Percentiles rank a stretch among this genome's conserved stretches.
Conservation (phyloP, 2,797 vertebrate species). For the Prionace glauca region DNA sequence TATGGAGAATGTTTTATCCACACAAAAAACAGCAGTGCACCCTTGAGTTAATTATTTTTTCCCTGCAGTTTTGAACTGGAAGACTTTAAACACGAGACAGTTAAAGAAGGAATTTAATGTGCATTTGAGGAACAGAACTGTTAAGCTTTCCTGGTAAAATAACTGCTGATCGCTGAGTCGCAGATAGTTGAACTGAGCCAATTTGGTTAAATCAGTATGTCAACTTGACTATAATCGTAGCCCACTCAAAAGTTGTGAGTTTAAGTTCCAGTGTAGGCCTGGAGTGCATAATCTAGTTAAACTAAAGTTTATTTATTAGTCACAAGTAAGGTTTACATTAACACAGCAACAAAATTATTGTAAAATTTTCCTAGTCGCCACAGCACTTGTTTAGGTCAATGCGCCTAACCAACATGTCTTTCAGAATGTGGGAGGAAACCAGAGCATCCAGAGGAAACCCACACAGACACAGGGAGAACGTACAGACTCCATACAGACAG, state of each 20-base stretch:
- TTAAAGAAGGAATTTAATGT: not conserved
- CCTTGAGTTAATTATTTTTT: not conserved
- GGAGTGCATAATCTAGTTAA: not conserved
- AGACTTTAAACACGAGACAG: not conserved
- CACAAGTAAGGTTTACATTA: too few relatives aligned
- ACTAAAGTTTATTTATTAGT: too few relatives aligned
- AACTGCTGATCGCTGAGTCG: not conserved
- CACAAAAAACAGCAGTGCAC: not conserved
- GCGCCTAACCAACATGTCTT: too few relatives aligned
- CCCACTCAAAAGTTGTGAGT: not conserved
- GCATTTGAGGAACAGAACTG: not conserved
- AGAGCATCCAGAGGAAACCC: too few relatives aligned
- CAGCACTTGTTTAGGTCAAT: too few relatives aligned
- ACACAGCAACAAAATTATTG: too few relatives aligned
- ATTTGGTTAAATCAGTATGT: not conserved
- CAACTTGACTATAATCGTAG: not conserved
- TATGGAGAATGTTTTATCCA: not conserved
- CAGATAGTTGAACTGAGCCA: not conserved
- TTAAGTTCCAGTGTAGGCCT: not conserved
- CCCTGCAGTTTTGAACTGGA: not conserved
- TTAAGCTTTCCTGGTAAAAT: not conserved
- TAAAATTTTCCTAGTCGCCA: too few relatives aligned
- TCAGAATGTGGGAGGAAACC: too few relatives aligned
- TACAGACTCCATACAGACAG: too few relatives aligned
- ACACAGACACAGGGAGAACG: too few relatives aligned